Percentiles rank a stretch among this genome's conserved stretches.
Evolutionary conservation across 2,797 vertebrate genomes (phyloP).

Genomic region (Sternotherus odoratus): DNA sequence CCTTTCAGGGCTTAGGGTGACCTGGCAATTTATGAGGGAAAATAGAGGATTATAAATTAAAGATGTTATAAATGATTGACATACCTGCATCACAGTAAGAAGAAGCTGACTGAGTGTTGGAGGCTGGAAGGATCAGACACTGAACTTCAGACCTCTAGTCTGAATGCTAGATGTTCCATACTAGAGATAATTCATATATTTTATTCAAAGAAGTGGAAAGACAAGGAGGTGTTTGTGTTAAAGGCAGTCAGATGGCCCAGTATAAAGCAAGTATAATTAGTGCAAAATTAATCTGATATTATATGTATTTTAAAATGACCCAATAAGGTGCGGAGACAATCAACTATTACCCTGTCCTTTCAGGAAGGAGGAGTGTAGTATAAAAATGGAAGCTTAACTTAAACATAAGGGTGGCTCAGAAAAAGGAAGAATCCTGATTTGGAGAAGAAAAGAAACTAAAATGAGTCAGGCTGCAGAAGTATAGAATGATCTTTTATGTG

Average conservation of each 20-base stretch:
- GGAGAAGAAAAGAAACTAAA: not conserved
- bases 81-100: slow-evolving; percentile 22
- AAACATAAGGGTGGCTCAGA: not conserved
- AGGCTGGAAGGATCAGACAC: slow-evolving; percentile 50
- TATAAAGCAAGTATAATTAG: slow-evolving; percentile 41
- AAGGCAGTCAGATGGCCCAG: not conserved
- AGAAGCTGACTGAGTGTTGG: slow-evolving; percentile 31
- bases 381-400: not conserved
- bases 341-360: not conserved
- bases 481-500: not conserved
- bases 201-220: not conserved
- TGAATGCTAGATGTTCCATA: slow-evolving; percentile 10
- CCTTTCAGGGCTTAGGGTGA: slow-evolving; percentile 44
- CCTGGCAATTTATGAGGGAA: slow-evolving; percentile 59
- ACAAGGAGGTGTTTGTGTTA: slow-evolving; percentile 11
- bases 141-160: slow-evolving; percentile 54
- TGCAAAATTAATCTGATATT: slow-evolving; percentile 10
- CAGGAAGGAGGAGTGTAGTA: not conserved
- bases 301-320: slow-evolving; percentile 1
- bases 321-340: slow-evolving; percentile 11
- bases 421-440: slow-evolving; percentile 27
- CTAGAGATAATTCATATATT: slow-evolving; percentile 16
- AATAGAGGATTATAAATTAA: slow-evolving; percentile 48
- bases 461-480: not conserved
- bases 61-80: slow-evolving; percentile 51